phyloP scores from a whole-genome alignment of 2,113 vertebrate species.

The Xenopus borealis region DNA sequence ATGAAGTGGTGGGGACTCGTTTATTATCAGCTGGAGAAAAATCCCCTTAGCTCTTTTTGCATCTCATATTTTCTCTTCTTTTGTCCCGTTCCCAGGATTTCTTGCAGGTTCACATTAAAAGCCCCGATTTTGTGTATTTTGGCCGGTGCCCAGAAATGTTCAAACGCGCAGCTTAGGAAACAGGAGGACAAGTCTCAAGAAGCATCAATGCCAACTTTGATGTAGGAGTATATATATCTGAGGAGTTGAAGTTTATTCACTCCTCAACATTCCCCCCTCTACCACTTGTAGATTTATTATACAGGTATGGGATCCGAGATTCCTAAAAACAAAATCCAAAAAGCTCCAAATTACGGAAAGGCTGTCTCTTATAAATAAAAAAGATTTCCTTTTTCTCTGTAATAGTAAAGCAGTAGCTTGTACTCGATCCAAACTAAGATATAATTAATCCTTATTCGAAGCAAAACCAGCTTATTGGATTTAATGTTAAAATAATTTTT shows the following conservation, averaged over 20 bases:
- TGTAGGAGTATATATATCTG: neutral
- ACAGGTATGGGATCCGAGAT: too few relatives aligned
- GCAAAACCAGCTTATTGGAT: too few relatives aligned
- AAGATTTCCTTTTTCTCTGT: too few relatives aligned
- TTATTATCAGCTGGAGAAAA: slow-evolving; percentile 7
- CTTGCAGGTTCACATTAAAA: slow-evolving; percentile 8
- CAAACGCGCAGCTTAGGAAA: slow-evolving; percentile 2
- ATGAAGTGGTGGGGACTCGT: neutral
- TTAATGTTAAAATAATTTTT: too few relatives aligned
- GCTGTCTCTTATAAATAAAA: too few relatives aligned
- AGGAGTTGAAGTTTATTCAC: neutral
- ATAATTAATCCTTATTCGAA: too few relatives aligned
- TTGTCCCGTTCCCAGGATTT: slow-evolving; percentile 24
- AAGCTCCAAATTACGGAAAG: too few relatives aligned
- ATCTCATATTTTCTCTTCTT: slow-evolving; percentile 17
- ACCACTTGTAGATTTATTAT: too few relatives aligned
- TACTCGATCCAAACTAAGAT: too few relatives aligned
- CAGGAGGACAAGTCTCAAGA: slow-evolving; percentile 1
- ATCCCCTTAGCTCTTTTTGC: slow-evolving; percentile 12
- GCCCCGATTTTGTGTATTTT: slow-evolving; percentile 16
- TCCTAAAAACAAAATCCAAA: too few relatives aligned
- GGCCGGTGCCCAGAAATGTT: slow-evolving; percentile 18
- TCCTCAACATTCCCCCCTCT: too few relatives aligned
- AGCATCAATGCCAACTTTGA: neutral
- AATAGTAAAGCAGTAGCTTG: too few relatives aligned